Percentiles rank a stretch among this genome's conserved stretches.
Evolutionary conservation across 2,888 invertebrate species (phyloP).

Genomic region (Tinea trinotella): DNA sequence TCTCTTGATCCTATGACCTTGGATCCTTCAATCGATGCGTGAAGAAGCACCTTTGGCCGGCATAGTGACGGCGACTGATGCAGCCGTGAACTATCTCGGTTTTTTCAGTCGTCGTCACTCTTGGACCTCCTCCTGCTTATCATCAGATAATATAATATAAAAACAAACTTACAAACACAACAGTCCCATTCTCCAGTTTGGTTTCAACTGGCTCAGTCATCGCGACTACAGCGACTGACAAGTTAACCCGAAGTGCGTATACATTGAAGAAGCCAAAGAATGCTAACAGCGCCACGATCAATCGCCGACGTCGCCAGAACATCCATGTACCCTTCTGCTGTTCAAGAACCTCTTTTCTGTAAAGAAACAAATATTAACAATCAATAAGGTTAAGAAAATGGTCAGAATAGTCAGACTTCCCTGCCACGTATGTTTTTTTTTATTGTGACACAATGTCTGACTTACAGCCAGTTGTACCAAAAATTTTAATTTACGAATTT

Average conservation of each 20-base stretch:
- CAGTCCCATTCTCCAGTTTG: slow-evolving; percentile 75
- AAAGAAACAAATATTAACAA: slow-evolving; percentile 26
- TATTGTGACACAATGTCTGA: too few species aligned
- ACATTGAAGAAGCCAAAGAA: slow-evolving; percentile 91
- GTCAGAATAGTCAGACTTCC: too few species aligned
- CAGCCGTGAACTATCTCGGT: too few species aligned
- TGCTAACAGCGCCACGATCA: slow-evolving; percentile 82
- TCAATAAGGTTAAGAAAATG: not conserved
- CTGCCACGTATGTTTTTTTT: too few species aligned
- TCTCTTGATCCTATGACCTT: too few species aligned
- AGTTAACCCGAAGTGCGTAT: slow-evolving; percentile 87
- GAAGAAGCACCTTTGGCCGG: too few species aligned
- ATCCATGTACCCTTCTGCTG: slow-evolving; percentile 66
- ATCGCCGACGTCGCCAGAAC: slow-evolving; percentile 82
- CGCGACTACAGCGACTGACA: slow-evolving; percentile 94
- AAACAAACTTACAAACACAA: slow-evolving; percentile 61
- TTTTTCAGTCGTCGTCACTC: too few species aligned
- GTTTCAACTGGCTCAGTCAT: slow-evolving; percentile 85
- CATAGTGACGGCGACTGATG: too few species aligned
- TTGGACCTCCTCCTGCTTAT: too few species aligned
- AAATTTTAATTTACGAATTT: too few species aligned
- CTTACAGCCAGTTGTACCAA: too few species aligned
- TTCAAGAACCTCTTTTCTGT: slow-evolving; percentile 46
- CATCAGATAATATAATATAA: not conserved
- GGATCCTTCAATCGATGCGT: too few species aligned